Base-by-base conservation (phyloP, 2,888 invertebrate species). In the Drosophila formosana region DNA sequence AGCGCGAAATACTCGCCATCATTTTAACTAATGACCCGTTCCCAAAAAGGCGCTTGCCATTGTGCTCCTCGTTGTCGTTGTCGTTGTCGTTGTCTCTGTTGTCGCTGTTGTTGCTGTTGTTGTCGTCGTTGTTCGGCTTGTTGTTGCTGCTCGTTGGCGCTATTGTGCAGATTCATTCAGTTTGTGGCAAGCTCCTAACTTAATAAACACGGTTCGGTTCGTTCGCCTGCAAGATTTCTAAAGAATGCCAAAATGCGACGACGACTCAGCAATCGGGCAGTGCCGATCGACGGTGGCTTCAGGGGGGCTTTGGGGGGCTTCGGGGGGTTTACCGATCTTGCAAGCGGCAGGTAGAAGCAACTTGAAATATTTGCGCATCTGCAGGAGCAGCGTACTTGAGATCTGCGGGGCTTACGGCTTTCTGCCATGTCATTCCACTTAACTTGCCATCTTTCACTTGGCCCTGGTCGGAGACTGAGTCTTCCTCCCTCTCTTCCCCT, bases 351-450 rank as follows among this genome's bases (percentile, higher is more conserved):
- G 85, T 82, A 82, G 82, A 82, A 65, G 75, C 70, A 68, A 87
- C 77, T 87, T 83, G 82, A 83, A 87, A 87, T 84, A 84, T 87
- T 84, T 84, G 84, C 84, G 84, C 87, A 87, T 84, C 87, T 86
- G 83, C 83, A 83, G 83, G 86, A 83, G 83, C 83, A 86, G 83
- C 86, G 72, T 77, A 85, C 86, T 80, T 65, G 76, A 83, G 86
- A 39, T 60, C 57, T 51, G 67, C 58, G 61, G 60, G 64, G 72
- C 52, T 65, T 65, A 58, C 49, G 39, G 43, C 37, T 65, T 85
- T 88, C 62, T 86, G 86, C 88, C 75, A 58, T 72, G 86, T 87
- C 86, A 87, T 82, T 82, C 87, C 82, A 87, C 88, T 87, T 87
- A 87, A 88, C 83, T 80, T 88, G 87, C 81, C 81, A 84, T 83